phyloP scores from a whole-genome alignment of 2,113 vertebrate genomes.

The Tachysurus fulvidraco region DNA sequence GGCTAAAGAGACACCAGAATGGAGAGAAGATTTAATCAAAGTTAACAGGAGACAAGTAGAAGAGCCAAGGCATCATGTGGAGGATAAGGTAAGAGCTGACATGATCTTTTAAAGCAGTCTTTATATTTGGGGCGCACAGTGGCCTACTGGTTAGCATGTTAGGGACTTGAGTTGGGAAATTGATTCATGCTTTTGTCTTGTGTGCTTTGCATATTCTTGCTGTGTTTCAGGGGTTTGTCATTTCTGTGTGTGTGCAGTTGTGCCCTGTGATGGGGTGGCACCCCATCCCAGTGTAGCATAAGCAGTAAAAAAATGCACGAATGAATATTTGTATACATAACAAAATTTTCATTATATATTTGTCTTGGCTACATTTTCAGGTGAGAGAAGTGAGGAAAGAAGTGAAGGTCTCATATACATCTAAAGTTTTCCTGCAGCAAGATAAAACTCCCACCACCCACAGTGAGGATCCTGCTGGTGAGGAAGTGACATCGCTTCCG shows the following conservation, averaged over 20 bases:
- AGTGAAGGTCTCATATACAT: constrained; percentile 68
- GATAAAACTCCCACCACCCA: constrained; percentile 58
- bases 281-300: too few relatives aligned
- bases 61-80: constrained; percentile 45
- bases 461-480: constrained; percentile 52
- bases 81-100: constrained; percentile 49
- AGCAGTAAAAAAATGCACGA: too few relatives aligned
- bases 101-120: neutral
- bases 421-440: constrained; percentile 70
- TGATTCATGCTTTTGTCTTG: too few relatives aligned
- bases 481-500: constrained; percentile 61
- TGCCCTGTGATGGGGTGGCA: too few relatives aligned
- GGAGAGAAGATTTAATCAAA: constrained; percentile 44
- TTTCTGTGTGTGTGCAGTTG: too few relatives aligned
- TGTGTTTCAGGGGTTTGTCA: too few relatives aligned
- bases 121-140: neutral
- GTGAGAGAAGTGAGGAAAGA: constrained; percentile 64
- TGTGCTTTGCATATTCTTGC: too few relatives aligned
- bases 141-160: too few relatives aligned
- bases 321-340: neutral
- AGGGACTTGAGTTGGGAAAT: too few relatives aligned
- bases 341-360: neutral
- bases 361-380: constrained; percentile 46
- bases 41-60: constrained; percentile 51
- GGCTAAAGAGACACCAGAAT: constrained; percentile 49